Evolutionary conservation across 2,888 invertebrate genomes (phyloP).

Genomic region (Branchipolynoe longqiensis): DNA sequence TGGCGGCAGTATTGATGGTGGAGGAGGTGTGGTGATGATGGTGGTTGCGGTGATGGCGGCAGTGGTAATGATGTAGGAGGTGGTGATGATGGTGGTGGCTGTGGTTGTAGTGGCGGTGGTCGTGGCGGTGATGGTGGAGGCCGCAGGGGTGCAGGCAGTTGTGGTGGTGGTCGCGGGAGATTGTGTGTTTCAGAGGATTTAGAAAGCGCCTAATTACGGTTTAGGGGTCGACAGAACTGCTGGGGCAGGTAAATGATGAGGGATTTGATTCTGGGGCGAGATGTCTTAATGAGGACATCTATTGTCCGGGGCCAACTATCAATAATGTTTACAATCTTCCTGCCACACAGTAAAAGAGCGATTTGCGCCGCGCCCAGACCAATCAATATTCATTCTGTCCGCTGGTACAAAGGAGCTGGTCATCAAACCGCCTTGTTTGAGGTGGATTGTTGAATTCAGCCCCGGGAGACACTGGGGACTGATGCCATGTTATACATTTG

Average conservation of each 20-base stretch:
- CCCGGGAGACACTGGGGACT: no score
- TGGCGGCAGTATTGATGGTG: no score
- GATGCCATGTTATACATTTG: no score
- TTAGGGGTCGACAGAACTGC: not conserved
- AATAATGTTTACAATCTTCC: slow-evolving; percentile 26
- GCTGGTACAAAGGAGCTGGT: not conserved
- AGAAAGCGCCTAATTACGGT: slow-evolving; percentile 11
- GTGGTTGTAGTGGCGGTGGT: no score
- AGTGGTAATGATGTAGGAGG: no score
- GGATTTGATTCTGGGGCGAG: not conserved
- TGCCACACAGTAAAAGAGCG: slow-evolving; percentile 14
- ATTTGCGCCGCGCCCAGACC: not conserved
- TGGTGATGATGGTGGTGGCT: no score
- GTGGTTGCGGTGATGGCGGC: no score
- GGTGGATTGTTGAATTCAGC: not conserved
- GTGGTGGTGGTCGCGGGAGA: no score
- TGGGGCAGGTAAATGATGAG: not conserved
- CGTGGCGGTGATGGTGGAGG: no score
- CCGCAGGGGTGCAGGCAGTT: no score
- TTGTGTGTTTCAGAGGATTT: not conserved
- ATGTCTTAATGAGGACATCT: slow-evolving; percentile 24
- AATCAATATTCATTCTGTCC: slow-evolving; percentile 29
- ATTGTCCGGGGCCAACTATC: not conserved
- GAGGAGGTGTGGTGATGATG: no score
- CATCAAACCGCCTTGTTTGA: slow-evolving; percentile 19